Evolutionary conservation across 2,888 invertebrate species (phyloP).

Genomic region (Drosophila buzzatii): DNA sequence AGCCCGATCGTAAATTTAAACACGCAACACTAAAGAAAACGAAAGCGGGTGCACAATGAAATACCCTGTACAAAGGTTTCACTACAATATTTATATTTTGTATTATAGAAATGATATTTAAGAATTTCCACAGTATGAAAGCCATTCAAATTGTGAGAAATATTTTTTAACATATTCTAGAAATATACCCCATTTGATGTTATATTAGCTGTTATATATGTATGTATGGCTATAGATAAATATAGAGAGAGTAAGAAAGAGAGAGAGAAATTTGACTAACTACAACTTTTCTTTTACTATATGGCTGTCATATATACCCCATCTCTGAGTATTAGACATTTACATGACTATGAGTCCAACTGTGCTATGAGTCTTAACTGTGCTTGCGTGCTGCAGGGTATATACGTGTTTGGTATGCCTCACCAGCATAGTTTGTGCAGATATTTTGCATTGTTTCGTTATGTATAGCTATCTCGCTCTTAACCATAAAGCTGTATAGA

Average conservation of each 20-base stretch:
- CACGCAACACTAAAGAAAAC: constrained; percentile 19
- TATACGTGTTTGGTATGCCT: not conserved
- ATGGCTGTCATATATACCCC: not conserved
- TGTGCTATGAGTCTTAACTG: too few species aligned
- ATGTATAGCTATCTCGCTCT: constrained; percentile 12
- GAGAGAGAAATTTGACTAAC: not conserved
- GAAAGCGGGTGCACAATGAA: not conserved
- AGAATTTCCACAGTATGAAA: too few species aligned
- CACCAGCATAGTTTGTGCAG: not conserved
- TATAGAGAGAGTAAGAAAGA: not conserved
- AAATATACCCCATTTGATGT: not conserved
- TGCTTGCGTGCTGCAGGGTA: not conserved
- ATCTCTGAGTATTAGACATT: not conserved
- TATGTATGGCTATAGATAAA: not conserved
- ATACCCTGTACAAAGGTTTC: not conserved
- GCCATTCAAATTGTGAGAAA: too few species aligned
- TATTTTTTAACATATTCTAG: not conserved
- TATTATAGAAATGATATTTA: too few species aligned
- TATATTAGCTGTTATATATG: not conserved
- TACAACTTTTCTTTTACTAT: not conserved
- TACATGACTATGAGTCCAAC: not conserved
- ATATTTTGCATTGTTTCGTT: not conserved
- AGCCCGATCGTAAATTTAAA: constrained; percentile 23
- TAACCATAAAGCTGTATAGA: not conserved
- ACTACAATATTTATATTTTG: not conserved